phyloP scores from a whole-genome alignment of 2,113 vertebrate genomes.

The Barnardius zonarius region DNA sequence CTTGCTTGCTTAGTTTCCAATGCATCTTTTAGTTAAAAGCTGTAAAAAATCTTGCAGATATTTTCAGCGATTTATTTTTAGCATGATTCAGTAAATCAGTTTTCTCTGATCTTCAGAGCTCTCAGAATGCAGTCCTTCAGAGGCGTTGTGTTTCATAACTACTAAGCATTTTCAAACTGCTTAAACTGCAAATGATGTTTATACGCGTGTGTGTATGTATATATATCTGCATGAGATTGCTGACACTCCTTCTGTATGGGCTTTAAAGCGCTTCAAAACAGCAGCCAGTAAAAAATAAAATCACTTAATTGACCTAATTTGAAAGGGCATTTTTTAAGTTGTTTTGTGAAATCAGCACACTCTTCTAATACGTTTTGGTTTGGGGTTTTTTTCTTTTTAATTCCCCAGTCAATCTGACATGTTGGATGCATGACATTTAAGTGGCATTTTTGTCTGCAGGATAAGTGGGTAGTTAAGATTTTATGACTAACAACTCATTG shows the following conservation, averaged over 20 bases:
- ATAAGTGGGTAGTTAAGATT: background rate
- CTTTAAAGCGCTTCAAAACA: background rate
- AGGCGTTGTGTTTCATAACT: background rate
- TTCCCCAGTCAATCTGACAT: background rate
- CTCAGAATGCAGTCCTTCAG: background rate
- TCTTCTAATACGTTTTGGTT: background rate
- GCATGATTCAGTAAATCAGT: accelerated
- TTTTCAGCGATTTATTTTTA: background rate
- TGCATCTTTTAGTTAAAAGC: background rate
- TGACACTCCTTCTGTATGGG: background rate
- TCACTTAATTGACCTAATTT: background rate
- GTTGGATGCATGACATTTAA: slow-evolving; percentile 34
- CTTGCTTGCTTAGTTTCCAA: background rate
- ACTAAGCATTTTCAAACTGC: background rate
- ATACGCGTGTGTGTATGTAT: background rate
- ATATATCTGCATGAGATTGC: background rate
- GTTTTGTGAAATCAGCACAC: background rate
- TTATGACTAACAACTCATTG: background rate
- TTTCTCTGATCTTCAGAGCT: slow-evolving; percentile 5
- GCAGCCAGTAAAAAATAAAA: background rate
- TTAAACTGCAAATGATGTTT: background rate
- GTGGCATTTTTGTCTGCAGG: background rate
- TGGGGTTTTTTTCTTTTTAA: background rate
- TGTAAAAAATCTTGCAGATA: background rate
- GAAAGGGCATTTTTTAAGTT: background rate